Evolutionary conservation across 2,797 vertebrate species (phyloP), one percentile per base, ranked within the genome.

Genomic region (Odontamblyopus rebecca): DNA sequence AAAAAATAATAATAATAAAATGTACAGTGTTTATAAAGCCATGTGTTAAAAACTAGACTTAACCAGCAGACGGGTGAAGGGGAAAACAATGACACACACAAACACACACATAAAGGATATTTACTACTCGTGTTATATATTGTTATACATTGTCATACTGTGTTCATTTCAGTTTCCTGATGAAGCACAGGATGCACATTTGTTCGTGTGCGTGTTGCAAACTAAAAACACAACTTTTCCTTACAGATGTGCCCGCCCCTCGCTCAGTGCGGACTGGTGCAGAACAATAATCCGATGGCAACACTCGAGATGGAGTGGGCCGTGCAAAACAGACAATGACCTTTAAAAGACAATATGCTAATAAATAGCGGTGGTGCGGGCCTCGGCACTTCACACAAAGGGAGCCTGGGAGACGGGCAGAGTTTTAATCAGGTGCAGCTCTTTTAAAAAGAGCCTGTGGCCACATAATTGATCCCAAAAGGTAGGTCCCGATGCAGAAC

Each of bases 401-500:
- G 90, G 88, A 91, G 86, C 91, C 87, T 86, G 89, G 88, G 88
- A 90, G 88, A 86, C 71, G 72, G 78, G 85, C 81, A 72, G 91
- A 89, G 88, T 93, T 93, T 91, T 94, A 93, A 94, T 93, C 90
- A 93, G 92, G 85, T 88, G 79, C 82, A 64, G 85, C 85, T 89
- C 84, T 91, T 90, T 90, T 89, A 86, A 91, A 92, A 92, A 92
- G 85, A 90, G 90, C 85, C 91, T 56, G 75, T 86, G 89, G 93
- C 89, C 92, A 91, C 90, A 89, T 93, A 94, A 93, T 93, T 93
- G 91, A 94, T 94, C 93, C 93, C 93, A 91, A 93, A 94, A 94
- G 93, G 89, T 91, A 92, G 87, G 88, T 91, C 87, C 86, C 90
- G 71, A 48, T 67, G 44, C 90, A 88, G 87, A 89, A 88, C 90